phyloP scores from a whole-genome alignment of 2,888 invertebrate species.

The Hyposoter didymator region DNA sequence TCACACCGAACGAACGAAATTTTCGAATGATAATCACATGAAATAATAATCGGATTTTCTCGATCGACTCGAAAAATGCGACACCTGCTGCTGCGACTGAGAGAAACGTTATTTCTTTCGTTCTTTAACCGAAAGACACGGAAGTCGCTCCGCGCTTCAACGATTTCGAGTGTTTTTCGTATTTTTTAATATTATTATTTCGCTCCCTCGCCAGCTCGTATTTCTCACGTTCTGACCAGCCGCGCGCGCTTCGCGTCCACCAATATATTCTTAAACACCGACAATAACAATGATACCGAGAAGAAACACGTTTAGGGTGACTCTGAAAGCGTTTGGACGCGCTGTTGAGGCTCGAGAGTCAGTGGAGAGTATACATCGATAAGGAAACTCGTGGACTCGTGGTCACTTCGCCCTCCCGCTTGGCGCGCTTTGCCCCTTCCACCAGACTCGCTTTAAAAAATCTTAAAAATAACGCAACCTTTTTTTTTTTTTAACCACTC shows the following conservation, averaged over 20 bases:
- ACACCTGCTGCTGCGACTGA: constrained; percentile 1
- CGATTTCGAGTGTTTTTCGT: background rate
- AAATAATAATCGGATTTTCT: background rate
- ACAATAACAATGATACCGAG: constrained; percentile 1
- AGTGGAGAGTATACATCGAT: constrained; percentile 16
- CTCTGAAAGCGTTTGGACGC: constrained; percentile 3
- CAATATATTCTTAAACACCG: background rate
- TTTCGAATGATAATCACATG: background rate
- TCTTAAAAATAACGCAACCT: background rate
- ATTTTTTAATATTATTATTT: background rate
- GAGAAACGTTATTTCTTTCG: background rate
- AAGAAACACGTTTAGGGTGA: constrained; percentile 1
- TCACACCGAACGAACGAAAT: constrained; percentile 19
- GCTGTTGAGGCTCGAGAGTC: background rate
- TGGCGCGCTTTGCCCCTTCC: background rate
- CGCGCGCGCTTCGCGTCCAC: constrained; percentile 2
- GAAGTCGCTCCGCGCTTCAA: background rate
- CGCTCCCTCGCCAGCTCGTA: background rate
- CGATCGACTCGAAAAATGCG: background rate
- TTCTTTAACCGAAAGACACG: background rate
- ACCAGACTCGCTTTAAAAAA: constrained; percentile 3
- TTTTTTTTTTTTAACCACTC: constrained; percentile 36
- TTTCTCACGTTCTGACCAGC: constrained; percentile 26
- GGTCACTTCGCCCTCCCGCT: constrained; percentile 7
- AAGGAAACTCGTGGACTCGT: background rate